Base-by-base conservation (phyloP, 1,140 invertebrate genomes). In the Whitmania pigra region DNA sequence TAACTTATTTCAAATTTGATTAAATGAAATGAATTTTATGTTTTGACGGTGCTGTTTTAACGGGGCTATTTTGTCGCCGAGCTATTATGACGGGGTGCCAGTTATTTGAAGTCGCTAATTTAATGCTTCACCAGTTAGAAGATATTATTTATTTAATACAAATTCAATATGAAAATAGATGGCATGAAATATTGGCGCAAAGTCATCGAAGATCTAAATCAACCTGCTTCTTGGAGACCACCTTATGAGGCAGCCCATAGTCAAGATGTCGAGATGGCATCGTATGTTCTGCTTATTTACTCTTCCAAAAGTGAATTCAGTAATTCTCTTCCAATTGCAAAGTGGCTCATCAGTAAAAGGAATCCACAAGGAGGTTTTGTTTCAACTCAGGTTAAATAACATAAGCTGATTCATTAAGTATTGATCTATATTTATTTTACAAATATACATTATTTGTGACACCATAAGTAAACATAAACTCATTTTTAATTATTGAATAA, bases 351-450 rank as follows among this genome's bases (percentile, higher is more conserved):
- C 43, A 85, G 85, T 70, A 88, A 91, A 76, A 83, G 89, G 73
- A 92, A 91, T 78, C 81, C 84, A 0, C 83, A 87, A 72, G 90
- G 90, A 15, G 90, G 90, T 40, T 92, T 91, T 78, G 85, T 88
- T 5, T 89, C 88, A 0, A 89, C 88, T 17, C 88, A 88, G 80
- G 85, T 85, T 67, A 25, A 68, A 54, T 22, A 67, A 20, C 2
- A 67, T 31, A 4, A 31, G 2, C 6, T 22, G 31, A 4, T 20
- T 27, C 2, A 22, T 22, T 25, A 67, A 57, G 2, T 20, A 57
- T n/a, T 57, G 9, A 20, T n/a, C 54, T 25, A 2, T 4, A 57
- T n/a, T n/a, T 57, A 25, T 57, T 57, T 57, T 57, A 57, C n/a
- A n/a, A n/a, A n/a, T n/a, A n/a, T n/a, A n/a, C n/a, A n/a, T n/a